Percentiles rank a stretch among this genome's conserved stretches.
These are phyloP conservation scores for Origma solitaria DNA, from an alignment of 2,113 vertebrate genomes.

Conservation along the genomic window DNA sequence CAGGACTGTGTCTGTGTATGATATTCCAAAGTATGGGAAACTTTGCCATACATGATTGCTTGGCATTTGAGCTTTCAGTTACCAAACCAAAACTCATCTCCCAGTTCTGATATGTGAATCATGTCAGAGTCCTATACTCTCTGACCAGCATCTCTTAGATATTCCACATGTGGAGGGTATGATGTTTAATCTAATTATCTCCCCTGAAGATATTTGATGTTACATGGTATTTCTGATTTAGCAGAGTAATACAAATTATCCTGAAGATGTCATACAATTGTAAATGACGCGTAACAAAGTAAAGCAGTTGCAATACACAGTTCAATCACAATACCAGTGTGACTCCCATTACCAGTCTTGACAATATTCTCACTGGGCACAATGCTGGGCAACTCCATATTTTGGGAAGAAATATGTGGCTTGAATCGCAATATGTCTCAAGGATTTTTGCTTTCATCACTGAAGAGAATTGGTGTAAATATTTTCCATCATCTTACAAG, in stretches of 20 bases:
- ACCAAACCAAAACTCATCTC: background rate
- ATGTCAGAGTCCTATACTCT: accelerated
- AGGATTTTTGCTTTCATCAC: background rate
- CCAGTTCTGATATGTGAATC: background rate
- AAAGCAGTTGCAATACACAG: background rate
- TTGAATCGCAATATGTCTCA: background rate
- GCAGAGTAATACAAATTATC: background rate
- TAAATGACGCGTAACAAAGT: background rate
- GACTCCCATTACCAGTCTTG: background rate
- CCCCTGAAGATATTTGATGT: background rate
- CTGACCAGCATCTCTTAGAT: background rate
- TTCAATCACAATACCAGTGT: background rate
- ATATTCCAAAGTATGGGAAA: background rate
- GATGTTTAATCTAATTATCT: background rate
- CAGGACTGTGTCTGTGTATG: background rate
- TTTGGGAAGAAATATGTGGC: background rate
- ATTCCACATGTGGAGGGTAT: background rate
- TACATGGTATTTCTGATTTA: background rate
- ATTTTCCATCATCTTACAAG: background rate
- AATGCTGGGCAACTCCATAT: accelerated
- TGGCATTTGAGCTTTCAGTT: background rate
- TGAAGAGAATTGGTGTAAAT: background rate
- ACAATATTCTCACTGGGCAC: accelerated
- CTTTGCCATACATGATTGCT: background rate
- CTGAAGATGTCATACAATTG: background rate